Percentiles rank a stretch among this genome's conserved stretches.
Conservation (phyloP, 2,113 vertebrate genomes). For the Orcinus orca region DNA sequence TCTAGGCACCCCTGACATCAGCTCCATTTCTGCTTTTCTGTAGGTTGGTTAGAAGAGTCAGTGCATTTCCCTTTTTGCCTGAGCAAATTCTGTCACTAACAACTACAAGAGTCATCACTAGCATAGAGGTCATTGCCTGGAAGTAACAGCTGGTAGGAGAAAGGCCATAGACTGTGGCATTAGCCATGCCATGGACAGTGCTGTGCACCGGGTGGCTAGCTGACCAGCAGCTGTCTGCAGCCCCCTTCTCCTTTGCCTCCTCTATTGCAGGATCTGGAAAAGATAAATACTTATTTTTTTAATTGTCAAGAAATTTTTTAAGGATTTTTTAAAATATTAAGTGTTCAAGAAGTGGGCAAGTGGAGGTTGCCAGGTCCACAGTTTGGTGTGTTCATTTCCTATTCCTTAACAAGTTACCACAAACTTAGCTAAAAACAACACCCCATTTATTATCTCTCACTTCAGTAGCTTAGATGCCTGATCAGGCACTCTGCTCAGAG, state of each 20-base stretch:
- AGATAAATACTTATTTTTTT: background rate
- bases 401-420: slow-evolving; percentile 10
- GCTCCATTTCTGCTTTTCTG: background rate
- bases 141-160: background rate
- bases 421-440: background rate
- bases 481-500: background rate
- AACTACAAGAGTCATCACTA: background rate
- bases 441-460: background rate
- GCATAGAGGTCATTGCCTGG: background rate
- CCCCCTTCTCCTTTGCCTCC: background rate
- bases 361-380: background rate
- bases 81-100: background rate
- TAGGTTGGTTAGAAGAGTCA: background rate
- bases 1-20: background rate
- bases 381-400: background rate
- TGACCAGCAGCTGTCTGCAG: background rate
- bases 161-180: background rate
- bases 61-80: background rate
- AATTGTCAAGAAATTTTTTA: background rate
- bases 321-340: background rate
- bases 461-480: background rate
- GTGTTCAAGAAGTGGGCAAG: background rate
- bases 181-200: background rate
- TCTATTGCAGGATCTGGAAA: background rate
- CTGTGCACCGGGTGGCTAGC: background rate